phyloP scores from a whole-genome alignment of 2,888 invertebrate genomes.

The Chrysodeixis includens region DNA sequence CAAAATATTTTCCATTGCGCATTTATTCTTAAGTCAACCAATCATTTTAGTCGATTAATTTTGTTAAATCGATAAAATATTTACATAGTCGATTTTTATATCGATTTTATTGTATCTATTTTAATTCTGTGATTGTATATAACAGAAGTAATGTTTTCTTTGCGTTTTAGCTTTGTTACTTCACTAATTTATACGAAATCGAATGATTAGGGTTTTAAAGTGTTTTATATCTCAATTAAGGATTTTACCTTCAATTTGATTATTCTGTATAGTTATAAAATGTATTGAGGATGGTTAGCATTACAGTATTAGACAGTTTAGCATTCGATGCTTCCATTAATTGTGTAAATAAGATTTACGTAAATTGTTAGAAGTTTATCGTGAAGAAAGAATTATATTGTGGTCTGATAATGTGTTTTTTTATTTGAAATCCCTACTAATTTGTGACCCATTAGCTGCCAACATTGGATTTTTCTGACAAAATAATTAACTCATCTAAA shows the following conservation, averaged over 20 bases:
- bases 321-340: slow-evolving; percentile 84
- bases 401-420: slow-evolving; percentile 77
- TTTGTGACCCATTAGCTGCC: no score
- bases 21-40: slow-evolving; percentile 25
- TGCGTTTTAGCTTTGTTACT: slow-evolving; percentile 23
- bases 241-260: slow-evolving; percentile 47
- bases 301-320: slow-evolving; percentile 81
- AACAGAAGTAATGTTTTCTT: slow-evolving; percentile 11
- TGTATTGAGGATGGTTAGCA: slow-evolving; percentile 64
- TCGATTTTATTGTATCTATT: slow-evolving; percentile 17
- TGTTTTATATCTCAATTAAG: slow-evolving; percentile 25
- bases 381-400: slow-evolving; percentile 83
- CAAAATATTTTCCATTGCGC: slow-evolving; percentile 14
- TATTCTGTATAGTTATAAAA: slow-evolving; percentile 45
- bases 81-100: slow-evolving; percentile 6
- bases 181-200: slow-evolving; percentile 21
- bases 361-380: slow-evolving; percentile 83
- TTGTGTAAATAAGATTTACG: slow-evolving; percentile 86
- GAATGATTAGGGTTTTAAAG: slow-evolving; percentile 17
- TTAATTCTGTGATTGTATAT: slow-evolving; percentile 31
- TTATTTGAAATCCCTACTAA: slow-evolving; percentile 57
- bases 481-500: no score
- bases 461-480: no score
- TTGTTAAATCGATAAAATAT: neutral
- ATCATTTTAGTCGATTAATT: slow-evolving; percentile 22